Conservation (phyloP, 2,888 invertebrate species). For the Portevinia maculata region DNA sequence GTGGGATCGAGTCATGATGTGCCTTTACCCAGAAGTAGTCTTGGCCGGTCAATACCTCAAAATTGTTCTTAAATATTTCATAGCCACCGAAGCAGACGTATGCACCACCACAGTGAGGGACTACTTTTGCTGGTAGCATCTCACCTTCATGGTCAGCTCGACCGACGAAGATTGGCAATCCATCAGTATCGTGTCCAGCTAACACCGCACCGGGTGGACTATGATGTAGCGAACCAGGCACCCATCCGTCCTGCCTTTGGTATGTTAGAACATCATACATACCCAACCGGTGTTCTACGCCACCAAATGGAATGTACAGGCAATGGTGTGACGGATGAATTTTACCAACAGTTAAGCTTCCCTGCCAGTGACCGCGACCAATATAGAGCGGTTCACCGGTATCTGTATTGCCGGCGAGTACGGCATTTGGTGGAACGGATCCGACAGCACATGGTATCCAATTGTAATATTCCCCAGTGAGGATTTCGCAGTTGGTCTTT, state of each 20-base stretch:
- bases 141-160: slow-evolving; percentile 85
- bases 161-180: slow-evolving; percentile 81
- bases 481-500: slow-evolving; percentile 82
- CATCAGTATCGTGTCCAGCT: slow-evolving; percentile 81
- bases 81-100: slow-evolving; percentile 85
- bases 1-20: slow-evolving; percentile 83
- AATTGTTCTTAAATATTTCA: slow-evolving; percentile 84
- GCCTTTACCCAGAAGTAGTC: slow-evolving; percentile 84
- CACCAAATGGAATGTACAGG: slow-evolving; percentile 83
- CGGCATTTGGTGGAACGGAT: slow-evolving; percentile 80
- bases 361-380: slow-evolving; percentile 84
- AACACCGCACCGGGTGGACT: slow-evolving; percentile 80
- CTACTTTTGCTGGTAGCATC: slow-evolving; percentile 86
- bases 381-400: slow-evolving; percentile 84
- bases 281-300: slow-evolving; percentile 82
- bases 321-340: slow-evolving; percentile 84
- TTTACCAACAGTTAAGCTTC: slow-evolving; percentile 85
- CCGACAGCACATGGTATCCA: slow-evolving; percentile 84
- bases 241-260: slow-evolving; percentile 79
- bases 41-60: slow-evolving; percentile 84
- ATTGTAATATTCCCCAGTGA: slow-evolving; percentile 84
- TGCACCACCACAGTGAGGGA: slow-evolving; percentile 84
- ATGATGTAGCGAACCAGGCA: slow-evolving; percentile 79
- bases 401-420: slow-evolving; percentile 81
- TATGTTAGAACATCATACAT: slow-evolving; percentile 82